phyloP scores from a whole-genome alignment of 2,797 vertebrate genomes.

The Hozukius guyotensis region DNA sequence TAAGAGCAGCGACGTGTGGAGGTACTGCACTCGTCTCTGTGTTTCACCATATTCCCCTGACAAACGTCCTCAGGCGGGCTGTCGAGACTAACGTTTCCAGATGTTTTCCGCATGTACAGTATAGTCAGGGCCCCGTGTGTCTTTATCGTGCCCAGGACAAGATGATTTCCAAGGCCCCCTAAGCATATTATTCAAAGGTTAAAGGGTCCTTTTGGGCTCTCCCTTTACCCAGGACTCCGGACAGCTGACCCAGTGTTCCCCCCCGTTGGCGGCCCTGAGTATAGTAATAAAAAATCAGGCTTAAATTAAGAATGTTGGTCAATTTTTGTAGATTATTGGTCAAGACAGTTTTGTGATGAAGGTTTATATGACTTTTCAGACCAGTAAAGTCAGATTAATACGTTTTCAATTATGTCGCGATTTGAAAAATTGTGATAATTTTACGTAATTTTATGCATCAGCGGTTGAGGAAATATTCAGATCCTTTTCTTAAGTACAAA shows the following conservation, averaged over 20 bases:
- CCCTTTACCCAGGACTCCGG: too few species aligned
- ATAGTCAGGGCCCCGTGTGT: not conserved
- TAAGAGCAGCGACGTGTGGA: slow-evolving; percentile 96
- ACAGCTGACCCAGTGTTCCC: too few species aligned
- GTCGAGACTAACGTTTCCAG: not conserved
- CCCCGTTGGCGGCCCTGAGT: too few species aligned
- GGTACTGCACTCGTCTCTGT: slow-evolving; percentile 69
- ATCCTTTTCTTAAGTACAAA: not conserved
- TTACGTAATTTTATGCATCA: not conserved
- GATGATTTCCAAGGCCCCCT: too few species aligned
- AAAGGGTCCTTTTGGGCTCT: not conserved
- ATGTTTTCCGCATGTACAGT: not conserved
- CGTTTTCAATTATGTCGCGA: not conserved
- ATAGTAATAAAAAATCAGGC: not conserved
- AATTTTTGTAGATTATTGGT: not conserved
- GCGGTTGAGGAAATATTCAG: not conserved
- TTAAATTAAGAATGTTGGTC: not conserved
- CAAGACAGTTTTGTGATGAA: not conserved
- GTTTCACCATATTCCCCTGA: not conserved
- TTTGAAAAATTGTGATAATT: not conserved
- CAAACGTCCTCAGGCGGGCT: not conserved
- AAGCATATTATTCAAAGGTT: not conserved
- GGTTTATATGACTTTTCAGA: not conserved
- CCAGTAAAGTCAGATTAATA: not conserved
- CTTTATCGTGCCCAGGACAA: too few species aligned